A percentile compares a stretch with the other conserved stretches of the same genome.
Evolutionary conservation across 2,888 invertebrate species (phyloP).

Genomic region (Cataglyphis albicans): DNA sequence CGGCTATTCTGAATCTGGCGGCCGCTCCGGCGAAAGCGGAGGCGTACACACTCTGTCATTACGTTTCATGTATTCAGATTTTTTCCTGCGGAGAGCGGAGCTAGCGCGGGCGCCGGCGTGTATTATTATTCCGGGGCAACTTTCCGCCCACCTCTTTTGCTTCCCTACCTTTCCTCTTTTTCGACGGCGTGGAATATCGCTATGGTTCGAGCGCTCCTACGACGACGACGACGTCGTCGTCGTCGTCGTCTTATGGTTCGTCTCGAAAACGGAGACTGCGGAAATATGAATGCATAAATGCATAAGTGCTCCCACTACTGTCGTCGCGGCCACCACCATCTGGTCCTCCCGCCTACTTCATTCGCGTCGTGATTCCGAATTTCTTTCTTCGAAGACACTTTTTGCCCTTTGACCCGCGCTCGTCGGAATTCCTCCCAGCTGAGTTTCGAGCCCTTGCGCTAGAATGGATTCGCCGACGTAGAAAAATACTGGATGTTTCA

Average conservation of each 20-base stretch:
- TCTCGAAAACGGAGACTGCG: conserved; percentile 79
- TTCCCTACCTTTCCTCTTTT: conserved; percentile 40
- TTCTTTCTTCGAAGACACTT: conserved; percentile 67
- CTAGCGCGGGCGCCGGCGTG: conserved; percentile 78
- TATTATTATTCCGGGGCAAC: conserved; percentile 85
- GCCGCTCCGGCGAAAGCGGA: conserved; percentile 62
- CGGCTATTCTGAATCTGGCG: conserved; percentile 35
- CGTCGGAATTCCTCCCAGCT: conserved; percentile 32
- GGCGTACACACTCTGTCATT: conserved; percentile 80
- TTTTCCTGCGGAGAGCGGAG: conserved; percentile 78
- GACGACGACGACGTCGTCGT: conserved; percentile 72
- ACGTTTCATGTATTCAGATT: conserved; percentile 85
- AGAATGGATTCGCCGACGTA: background rate
- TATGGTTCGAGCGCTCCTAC: conserved; percentile 55
- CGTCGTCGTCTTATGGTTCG: conserved; percentile 80
- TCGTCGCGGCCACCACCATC: conserved; percentile 67
- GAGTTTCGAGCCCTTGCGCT: conserved; percentile 21
- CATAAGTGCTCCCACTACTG: conserved; percentile 82
- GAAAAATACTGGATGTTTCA: conserved; percentile 14
- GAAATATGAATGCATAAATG: conserved; percentile 86
- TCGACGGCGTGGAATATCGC: conserved; percentile 42
- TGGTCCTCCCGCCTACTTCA: conserved; percentile 71
- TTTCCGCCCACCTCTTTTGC: conserved; percentile 79
- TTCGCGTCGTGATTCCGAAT: conserved; percentile 72
- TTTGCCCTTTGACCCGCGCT: conserved; percentile 63